These are phyloP conservation scores for Parnassius mnemosyne DNA, from an alignment of 2,888 invertebrate species.

Conservation along the genomic window DNA sequence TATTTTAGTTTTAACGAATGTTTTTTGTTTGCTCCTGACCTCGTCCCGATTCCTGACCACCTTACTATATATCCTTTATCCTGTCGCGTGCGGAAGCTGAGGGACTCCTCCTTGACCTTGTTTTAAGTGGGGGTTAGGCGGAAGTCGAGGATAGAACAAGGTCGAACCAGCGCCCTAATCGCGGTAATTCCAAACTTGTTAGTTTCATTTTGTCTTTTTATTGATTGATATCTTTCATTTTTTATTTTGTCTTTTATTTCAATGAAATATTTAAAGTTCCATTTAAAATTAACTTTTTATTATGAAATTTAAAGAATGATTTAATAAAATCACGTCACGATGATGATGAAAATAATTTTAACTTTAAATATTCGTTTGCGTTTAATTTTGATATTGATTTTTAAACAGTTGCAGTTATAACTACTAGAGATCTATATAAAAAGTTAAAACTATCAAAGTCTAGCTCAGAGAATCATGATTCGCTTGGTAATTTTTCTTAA, in stretches of 20 bases:
- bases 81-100: constrained; percentile 44
- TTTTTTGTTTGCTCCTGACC: constrained; percentile 39
- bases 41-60: constrained; percentile 43
- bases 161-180: constrained; percentile 52
- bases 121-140: constrained; percentile 33
- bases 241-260: constrained; percentile 34
- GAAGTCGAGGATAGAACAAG: constrained; percentile 50
- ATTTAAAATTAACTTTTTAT: background rate
- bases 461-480: background rate
- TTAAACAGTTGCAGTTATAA: too few species aligned
- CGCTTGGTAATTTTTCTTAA: background rate
- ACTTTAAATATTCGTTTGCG: background rate
- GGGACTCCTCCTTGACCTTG: constrained; percentile 43
- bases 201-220: constrained; percentile 49
- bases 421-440: too few species aligned
- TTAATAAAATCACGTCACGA: too few species aligned
- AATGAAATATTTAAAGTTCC: background rate
- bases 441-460: too few species aligned
- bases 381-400: too few species aligned
- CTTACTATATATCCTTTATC: constrained; percentile 36
- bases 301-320: background rate
- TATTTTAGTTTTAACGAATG: constrained; percentile 26
- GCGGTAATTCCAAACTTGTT: constrained; percentile 52
- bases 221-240: constrained; percentile 44
- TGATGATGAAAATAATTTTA: background rate